These are phyloP conservation scores for Brachyptera risi DNA, from an alignment of 2,888 invertebrate genomes.

Conservation along the genomic window DNA sequence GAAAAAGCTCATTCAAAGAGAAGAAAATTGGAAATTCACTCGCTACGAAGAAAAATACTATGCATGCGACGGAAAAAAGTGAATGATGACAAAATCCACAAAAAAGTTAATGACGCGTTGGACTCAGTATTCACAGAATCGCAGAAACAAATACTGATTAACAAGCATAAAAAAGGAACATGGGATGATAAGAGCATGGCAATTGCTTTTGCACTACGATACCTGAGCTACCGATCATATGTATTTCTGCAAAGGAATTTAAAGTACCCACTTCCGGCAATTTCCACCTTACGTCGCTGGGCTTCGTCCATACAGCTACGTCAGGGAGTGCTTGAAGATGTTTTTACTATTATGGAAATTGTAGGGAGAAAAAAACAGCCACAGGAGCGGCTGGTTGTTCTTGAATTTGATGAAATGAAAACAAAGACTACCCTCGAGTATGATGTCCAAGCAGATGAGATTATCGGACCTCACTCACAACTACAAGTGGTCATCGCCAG, in stretches of 20 bases:
- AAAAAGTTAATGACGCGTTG: background rate
- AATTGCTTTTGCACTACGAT: background rate
- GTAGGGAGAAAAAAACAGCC: background rate
- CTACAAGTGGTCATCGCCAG: slow-evolving; percentile 36
- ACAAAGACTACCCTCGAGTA: slow-evolving; percentile 1
- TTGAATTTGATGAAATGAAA: slow-evolving; percentile 13
- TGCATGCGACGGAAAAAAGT: background rate
- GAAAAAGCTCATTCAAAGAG: no score
- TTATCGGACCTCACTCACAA: slow-evolving; percentile 17
- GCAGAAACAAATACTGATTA: background rate
- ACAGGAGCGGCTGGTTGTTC: background rate
- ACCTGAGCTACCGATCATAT: slow-evolving; percentile 6
- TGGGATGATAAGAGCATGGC: background rate
- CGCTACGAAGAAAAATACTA: background rate
- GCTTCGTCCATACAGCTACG: background rate
- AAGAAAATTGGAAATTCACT: slow-evolving; percentile 17
- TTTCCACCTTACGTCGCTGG: slow-evolving; percentile 7
- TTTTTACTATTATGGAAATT: slow-evolving; percentile 9
- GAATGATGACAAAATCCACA: background rate
- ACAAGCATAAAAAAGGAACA: background rate
- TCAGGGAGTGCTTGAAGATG: slow-evolving; percentile 9
- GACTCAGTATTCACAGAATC: background rate
- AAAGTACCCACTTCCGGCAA: slow-evolving; percentile 4
- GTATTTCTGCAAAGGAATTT: background rate
- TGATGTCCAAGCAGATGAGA: slow-evolving; percentile 1